Evolutionary conservation across 2,797 vertebrate genomes (phyloP), one percentile per base, ranked within the genome.

Genomic region (Eulemur coronatus): DNA sequence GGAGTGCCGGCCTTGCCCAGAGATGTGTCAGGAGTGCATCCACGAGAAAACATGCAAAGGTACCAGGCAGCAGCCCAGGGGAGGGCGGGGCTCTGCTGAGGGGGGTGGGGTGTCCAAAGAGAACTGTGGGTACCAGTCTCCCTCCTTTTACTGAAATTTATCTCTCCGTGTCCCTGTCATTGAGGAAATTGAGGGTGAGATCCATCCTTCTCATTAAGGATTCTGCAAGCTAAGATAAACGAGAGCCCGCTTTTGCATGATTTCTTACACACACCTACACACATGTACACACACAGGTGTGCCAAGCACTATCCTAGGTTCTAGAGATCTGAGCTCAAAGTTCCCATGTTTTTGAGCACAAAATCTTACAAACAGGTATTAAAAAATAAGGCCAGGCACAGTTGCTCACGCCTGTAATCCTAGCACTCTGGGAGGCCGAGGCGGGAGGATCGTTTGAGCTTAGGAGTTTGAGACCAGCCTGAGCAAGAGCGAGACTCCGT

Each of bases 1-100:
- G 33, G 94, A 98, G 85, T 99, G 99, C 92, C 98, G 93, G 88
- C 98, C 1, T 30, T 99, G 99, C 69, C 99, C 99, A 10, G 78
- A 96, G 59, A 98, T 96, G 97, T 99, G 99, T 92, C 98, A 89
- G 33, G 97, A 98, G 22, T 99, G 99, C 96, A 99, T 98, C 95
- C 96, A 98, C 13, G 95, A 98, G 4, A 97, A 98, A 90, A 98
- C 97, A 17, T 99, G 99, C 97, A 98, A 98, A 98, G 99, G 99
- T 99, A 98, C 63, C 80, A 0, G 5, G 35, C 76, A 91, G 22
- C 97, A 57, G 18, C 17, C 7, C 26, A 28, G 8, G 10, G 33
- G 52, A 13, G 6, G 30, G 82, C 0, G 1, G 33, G 57, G 24
- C 52, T 18, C 12, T 43, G 20, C 81, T 5, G 11, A 38, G 52